Percentiles rank a stretch among this genome's conserved stretches.
phyloP scores from a whole-genome alignment of 2,888 invertebrate genomes.

The Pristionchus japonicus region DNA sequence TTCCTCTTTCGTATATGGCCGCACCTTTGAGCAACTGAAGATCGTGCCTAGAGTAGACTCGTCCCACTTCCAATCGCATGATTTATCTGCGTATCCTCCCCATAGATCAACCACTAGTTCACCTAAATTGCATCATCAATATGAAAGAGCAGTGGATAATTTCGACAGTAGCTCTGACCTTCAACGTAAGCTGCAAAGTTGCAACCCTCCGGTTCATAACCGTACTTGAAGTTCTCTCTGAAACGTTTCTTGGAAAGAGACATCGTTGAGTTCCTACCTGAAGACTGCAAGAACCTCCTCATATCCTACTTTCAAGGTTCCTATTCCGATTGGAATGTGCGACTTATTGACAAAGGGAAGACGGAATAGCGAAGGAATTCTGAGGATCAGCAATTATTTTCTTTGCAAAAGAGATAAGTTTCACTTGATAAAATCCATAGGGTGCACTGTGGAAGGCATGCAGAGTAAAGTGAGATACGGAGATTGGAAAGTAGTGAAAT shows the following conservation, averaged over 20 bases:
- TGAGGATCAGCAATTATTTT: background rate
- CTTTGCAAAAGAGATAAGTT: background rate
- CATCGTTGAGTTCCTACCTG: no score
- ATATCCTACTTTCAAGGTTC: background rate
- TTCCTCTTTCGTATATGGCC: background rate
- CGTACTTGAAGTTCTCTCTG: background rate
- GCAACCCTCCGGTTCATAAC: background rate
- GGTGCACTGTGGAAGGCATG: background rate
- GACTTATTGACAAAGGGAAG: background rate
- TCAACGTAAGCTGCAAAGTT: background rate
- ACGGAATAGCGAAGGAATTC: background rate
- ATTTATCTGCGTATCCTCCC: slow-evolving; percentile 75
- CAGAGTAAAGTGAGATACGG: background rate
- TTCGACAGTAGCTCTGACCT: background rate
- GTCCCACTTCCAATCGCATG: slow-evolving; percentile 53
- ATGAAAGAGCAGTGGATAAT: background rate
- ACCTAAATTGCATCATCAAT: background rate
- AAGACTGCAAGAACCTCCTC: background rate
- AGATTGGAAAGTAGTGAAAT: background rate
- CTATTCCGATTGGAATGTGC: background rate
- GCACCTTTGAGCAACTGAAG: slow-evolving; percentile 35
- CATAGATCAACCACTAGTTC: slow-evolving; percentile 72
- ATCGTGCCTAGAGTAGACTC: slow-evolving; percentile 39
- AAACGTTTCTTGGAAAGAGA: background rate
- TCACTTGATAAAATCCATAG: background rate